Evolutionary conservation across 2,113 vertebrate genomes (phyloP), one percentile per base, ranked within the genome.

Genomic region (Arizona elegans): DNA sequence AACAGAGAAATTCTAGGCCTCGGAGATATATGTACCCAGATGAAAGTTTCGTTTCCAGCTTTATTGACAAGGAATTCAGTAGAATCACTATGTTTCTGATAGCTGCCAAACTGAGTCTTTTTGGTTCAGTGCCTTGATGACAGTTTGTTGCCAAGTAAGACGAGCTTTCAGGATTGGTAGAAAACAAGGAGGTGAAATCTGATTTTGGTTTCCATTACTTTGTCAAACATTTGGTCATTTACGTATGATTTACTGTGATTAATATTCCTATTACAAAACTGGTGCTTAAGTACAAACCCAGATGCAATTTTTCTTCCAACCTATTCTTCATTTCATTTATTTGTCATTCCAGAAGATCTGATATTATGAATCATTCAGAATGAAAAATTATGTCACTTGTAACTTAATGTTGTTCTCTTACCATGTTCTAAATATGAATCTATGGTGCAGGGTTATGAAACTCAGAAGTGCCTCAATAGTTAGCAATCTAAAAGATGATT

Each of bases 251-350:
- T 90, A 56, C 23, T 50, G 29, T 86, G 92, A 93, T 93, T 93
- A 90, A 93, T 93, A 62, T 93, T 90, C 55, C 29, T 55, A 86
- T 93, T 89, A 93, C 43, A 86, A 53, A 93, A 93, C 53, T n/a
- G 11, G 92, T 13, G 13, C 88, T 90, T 90, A 90, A 21, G 70
- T 93, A 90, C 52, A 81, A 93, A 93, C 75, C 55, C 88, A 86
- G 92, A 62, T 62, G 47, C 3, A 93, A 93, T 93, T 93, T 93
- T 93, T 93, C 88, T 93, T 90, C 70, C 54, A 90, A 53, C 70
- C 59, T 90, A 59, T 52, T 43, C 88, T 90, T 56, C 75, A 90
- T 86, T 93, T 90, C 75, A 90, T 56, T 86, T 90, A 75, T 62
- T 90, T 93, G 75, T 90, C 92, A 90, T 90, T 62, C 75, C 47